Evolutionary conservation across 92 coral and sea anemone genomes (phyloP).

Genomic region (Bergia puertoricense): DNA sequence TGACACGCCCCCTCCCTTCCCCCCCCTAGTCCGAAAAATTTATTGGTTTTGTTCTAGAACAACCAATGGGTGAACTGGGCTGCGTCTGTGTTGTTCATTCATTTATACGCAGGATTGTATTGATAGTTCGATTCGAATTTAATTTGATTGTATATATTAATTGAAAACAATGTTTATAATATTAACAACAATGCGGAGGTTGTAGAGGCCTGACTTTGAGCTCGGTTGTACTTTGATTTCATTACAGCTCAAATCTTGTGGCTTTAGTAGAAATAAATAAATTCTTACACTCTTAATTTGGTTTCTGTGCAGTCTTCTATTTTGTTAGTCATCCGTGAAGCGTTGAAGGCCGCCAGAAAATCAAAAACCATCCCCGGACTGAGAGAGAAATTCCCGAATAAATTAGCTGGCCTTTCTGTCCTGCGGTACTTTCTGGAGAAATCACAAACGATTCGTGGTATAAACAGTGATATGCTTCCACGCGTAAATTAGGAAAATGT

Average conservation of each 20-base stretch:
- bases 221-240: slow-evolving; percentile 29
- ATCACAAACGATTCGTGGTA: too few relatives aligned
- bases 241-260: slow-evolving; percentile 8
- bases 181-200: slow-evolving; percentile 4
- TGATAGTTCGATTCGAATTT: slow-evolving; percentile 24
- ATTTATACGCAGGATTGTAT: slow-evolving; percentile 3
- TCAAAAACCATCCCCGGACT: not conserved
- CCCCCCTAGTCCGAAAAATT: too few relatives aligned
- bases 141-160: slow-evolving; percentile 40
- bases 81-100: not conserved
- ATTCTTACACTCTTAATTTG: not conserved
- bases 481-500: too few relatives aligned
- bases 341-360: not conserved
- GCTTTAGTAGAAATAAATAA: slow-evolving; percentile 17
- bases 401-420: too few relatives aligned
- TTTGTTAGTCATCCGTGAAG: not conserved
- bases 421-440: too few relatives aligned
- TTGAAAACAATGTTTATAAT: slow-evolving; percentile 29
- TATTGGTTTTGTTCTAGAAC: not conserved
- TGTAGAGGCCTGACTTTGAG: slow-evolving; percentile 7
- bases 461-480: too few relatives aligned
- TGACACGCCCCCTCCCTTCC: not conserved
- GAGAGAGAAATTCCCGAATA: too few relatives aligned
- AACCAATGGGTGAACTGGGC: not conserved
- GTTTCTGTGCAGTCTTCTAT: not conserved